These are phyloP conservation scores for Tadarida brasiliensis DNA, from an alignment of 2,797 vertebrate species.

Conservation along the genomic window DNA sequence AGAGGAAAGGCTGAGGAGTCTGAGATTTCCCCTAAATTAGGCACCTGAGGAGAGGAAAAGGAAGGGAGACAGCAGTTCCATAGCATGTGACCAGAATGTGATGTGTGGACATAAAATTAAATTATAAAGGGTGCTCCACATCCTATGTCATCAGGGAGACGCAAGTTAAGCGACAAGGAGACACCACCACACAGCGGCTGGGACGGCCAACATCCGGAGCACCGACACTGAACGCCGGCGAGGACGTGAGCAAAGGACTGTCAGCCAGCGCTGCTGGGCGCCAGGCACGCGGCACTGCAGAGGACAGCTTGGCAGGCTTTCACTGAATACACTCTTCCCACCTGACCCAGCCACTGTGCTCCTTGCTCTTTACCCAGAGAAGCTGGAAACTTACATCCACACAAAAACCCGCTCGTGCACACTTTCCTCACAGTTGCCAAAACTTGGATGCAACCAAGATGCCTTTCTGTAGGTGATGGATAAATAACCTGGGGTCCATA, in stretches of 20 bases:
- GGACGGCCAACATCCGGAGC: background rate
- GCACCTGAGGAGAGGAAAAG: background rate
- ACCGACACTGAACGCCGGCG: background rate
- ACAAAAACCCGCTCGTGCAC: background rate
- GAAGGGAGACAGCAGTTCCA: background rate
- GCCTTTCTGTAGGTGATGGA: background rate
- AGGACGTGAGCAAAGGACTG: background rate
- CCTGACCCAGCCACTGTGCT: background rate
- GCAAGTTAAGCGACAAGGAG: background rate
- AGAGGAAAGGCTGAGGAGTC: background rate
- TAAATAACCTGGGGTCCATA: background rate
- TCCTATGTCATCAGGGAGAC: background rate
- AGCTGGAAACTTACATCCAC: background rate
- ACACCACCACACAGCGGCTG: background rate
- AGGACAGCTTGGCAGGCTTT: background rate
- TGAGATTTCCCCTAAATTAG: background rate
- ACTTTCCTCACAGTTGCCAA: background rate
- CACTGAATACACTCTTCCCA: background rate
- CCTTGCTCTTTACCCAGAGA: background rate
- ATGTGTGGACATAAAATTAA: background rate
- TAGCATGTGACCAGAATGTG: background rate
- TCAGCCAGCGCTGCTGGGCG: rapidly evolving
- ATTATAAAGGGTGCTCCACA: background rate
- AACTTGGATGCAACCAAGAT: background rate
- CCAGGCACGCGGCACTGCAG: background rate